phyloP scores from a whole-genome alignment of 2,888 invertebrate species.

The Noctua comes region DNA sequence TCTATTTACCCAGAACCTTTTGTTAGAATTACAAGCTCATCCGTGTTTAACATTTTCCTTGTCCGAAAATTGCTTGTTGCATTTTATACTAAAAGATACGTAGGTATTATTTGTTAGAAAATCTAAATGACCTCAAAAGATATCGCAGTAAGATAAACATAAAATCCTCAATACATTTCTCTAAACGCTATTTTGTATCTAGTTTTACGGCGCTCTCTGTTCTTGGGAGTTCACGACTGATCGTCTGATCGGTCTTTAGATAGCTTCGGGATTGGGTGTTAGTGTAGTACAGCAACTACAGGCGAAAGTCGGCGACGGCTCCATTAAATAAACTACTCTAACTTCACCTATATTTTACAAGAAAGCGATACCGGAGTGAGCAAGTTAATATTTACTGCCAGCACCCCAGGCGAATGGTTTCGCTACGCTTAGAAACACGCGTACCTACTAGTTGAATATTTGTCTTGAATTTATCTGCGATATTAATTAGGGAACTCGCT shows the following conservation, averaged over 20 bases:
- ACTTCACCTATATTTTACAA: constrained; percentile 83
- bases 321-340: constrained; percentile 81
- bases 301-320: constrained; percentile 76
- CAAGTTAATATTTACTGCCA: constrained; percentile 78
- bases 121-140: constrained; percentile 3
- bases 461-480: constrained; percentile 52
- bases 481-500: constrained; percentile 64
- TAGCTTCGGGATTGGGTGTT: constrained; percentile 75
- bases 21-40: neutral
- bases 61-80: neutral
- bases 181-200: constrained; percentile 23
- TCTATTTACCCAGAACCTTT: neutral
- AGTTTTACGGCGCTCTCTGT: constrained; percentile 20
- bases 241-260: constrained; percentile 75
- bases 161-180: constrained; percentile 8
- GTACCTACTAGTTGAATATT: constrained; percentile 61
- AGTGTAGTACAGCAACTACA: constrained; percentile 64
- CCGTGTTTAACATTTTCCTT: neutral
- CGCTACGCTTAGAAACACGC: constrained; percentile 48
- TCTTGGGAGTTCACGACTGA: constrained; percentile 48
- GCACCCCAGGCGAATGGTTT: constrained; percentile 60
- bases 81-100: neutral
- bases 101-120: neutral
- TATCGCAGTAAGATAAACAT: neutral
- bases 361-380: constrained; percentile 75